These are phyloP conservation scores for Penaeus monodon DNA, from an alignment of 2,888 invertebrate species.

Conservation along the genomic window DNA sequence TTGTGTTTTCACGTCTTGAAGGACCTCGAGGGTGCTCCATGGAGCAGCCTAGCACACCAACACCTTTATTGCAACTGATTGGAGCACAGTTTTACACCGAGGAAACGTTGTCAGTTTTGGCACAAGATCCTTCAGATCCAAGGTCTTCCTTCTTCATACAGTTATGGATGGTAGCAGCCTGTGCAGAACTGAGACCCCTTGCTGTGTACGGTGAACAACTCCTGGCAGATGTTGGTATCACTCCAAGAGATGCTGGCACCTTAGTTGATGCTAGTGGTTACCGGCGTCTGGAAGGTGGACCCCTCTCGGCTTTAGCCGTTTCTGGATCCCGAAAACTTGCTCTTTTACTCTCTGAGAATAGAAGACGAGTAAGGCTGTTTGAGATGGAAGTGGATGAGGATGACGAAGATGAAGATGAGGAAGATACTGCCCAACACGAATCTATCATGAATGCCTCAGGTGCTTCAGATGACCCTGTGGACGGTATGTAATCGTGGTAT, in stretches of 20 bases:
- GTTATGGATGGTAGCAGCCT: constrained; percentile 50
- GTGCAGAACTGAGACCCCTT: constrained; percentile 38
- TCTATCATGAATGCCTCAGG: constrained; percentile 59
- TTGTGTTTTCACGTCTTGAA: constrained; percentile 55
- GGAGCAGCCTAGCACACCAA: constrained; percentile 27
- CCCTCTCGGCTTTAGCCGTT: constrained; percentile 81
- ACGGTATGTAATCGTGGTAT: constrained; percentile 7
- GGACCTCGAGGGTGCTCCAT: constrained; percentile 34
- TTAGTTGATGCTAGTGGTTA: constrained; percentile 59
- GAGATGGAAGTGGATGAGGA: constrained; percentile 95
- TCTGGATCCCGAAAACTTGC: constrained; percentile 88
- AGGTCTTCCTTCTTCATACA: constrained; percentile 56
- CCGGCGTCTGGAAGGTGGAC: constrained; percentile 78
- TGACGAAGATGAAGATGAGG: constrained; percentile 75
- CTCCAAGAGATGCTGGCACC: constrained; percentile 37
- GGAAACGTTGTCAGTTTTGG: constrained; percentile 80
- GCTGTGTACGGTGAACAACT: constrained; percentile 35
- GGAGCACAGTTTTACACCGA: constrained; percentile 84
- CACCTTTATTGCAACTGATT: constrained; percentile 70
- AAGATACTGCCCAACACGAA: constrained; percentile 45
- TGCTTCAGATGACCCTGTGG: constrained; percentile 51
- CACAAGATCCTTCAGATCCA: constrained; percentile 67
- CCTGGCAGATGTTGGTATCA: constrained; percentile 41
- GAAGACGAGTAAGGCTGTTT: constrained; percentile 85
- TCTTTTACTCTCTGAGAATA: constrained; percentile 84